phyloP scores from a whole-genome alignment of 2,113 vertebrate genomes.

The Mystacornis crossleyi region DNA sequence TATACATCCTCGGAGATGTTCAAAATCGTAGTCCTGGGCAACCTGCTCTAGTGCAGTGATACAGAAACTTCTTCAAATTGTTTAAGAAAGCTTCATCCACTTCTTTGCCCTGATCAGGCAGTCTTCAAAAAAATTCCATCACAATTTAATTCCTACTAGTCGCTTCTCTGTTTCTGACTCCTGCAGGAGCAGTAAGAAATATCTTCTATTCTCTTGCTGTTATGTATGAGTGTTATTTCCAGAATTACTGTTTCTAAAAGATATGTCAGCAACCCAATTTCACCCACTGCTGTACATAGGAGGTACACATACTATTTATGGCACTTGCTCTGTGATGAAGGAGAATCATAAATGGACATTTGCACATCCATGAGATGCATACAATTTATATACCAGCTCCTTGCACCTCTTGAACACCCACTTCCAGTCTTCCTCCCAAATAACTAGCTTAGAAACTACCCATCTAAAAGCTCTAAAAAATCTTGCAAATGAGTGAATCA shows the following conservation, averaged over 20 bases:
- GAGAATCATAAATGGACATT: background rate
- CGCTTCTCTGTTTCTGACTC: background rate
- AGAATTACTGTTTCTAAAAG: background rate
- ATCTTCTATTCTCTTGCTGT: background rate
- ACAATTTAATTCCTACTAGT: background rate
- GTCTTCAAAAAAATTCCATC: background rate
- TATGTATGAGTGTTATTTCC: background rate
- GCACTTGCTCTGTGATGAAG: background rate
- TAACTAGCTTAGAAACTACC: background rate
- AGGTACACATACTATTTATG: background rate
- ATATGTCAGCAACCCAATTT: background rate
- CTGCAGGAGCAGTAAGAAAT: background rate
- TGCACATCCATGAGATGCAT: background rate
- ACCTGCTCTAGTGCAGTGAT: background rate
- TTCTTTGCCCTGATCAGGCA: background rate
- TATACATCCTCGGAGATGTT: background rate
- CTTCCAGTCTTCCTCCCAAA: background rate
- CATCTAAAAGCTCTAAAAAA: background rate
- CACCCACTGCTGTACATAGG: background rate
- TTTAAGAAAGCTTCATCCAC: background rate
- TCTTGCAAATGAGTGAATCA: background rate
- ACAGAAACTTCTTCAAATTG: background rate
- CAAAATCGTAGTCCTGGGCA: background rate
- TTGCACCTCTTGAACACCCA: background rate
- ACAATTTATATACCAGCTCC: background rate